These are phyloP conservation scores for Ptilorrhoa leucosticta DNA, from an alignment of 2,113 vertebrate species.

Conservation along the genomic window DNA sequence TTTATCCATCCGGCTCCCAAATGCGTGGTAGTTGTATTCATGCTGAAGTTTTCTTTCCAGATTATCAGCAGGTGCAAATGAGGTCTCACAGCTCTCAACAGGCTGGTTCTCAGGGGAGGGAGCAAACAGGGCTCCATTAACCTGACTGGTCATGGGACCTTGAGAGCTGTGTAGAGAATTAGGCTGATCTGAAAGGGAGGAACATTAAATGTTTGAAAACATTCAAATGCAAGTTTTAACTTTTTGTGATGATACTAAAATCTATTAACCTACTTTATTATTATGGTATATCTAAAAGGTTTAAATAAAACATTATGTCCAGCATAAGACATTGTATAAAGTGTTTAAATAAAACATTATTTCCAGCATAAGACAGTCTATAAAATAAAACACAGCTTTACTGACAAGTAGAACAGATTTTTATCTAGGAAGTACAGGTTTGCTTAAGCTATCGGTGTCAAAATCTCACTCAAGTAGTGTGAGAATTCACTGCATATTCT, in stretches of 20 bases:
- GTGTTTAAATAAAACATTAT: neutral
- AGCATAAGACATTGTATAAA: neutral
- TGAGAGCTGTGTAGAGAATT: slow-evolving; percentile 83
- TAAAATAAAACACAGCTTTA: neutral
- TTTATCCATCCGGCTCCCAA: slow-evolving; percentile 69
- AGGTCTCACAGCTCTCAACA: slow-evolving; percentile 70
- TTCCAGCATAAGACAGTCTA: neutral
- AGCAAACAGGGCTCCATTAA: slow-evolving; percentile 49
- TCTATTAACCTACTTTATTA: neutral
- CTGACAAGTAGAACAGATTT: neutral
- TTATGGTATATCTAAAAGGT: neutral
- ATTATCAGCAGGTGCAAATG: neutral
- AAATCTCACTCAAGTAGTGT: neutral
- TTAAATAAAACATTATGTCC: neutral
- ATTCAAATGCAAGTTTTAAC: neutral
- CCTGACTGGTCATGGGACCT: neutral
- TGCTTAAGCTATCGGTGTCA: neutral
- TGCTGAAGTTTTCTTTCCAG: slow-evolving; percentile 79
- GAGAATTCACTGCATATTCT: neutral
- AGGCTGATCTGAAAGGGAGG: slow-evolving; percentile 76
- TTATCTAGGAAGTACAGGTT: neutral
- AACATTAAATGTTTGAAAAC: neutral
- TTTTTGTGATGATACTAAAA: neutral
- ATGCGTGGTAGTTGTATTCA: slow-evolving; percentile 83
- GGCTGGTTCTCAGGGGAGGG: slow-evolving; percentile 48